These are phyloP conservation scores for Neomorphus geoffroyi DNA, from an alignment of 2,797 vertebrate genomes.

Conservation along the genomic window DNA sequence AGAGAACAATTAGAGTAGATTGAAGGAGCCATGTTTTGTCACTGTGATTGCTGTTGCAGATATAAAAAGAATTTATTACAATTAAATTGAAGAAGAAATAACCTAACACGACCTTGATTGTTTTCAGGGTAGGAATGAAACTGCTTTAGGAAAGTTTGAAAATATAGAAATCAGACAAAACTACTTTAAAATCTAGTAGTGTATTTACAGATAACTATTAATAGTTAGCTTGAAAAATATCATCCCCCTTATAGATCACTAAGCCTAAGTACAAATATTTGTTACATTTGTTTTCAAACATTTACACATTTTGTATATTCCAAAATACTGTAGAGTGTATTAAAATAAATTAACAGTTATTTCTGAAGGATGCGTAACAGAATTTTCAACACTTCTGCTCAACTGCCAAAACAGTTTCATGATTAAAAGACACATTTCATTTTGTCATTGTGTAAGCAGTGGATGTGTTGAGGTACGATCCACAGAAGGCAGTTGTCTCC, in stretches of 20 bases:
- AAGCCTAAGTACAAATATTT: background rate
- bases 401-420: background rate
- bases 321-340: background rate
- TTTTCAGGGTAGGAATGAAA: background rate
- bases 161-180: background rate
- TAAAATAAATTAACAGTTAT: constrained; percentile 4
- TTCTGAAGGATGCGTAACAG: background rate
- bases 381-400: background rate
- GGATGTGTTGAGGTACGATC: background rate
- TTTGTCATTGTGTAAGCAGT: background rate
- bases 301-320: background rate
- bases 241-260: background rate
- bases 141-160: background rate
- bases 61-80: background rate
- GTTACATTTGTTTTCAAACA: background rate
- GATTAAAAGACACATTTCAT: background rate
- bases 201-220: background rate
- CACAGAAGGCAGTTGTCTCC: background rate
- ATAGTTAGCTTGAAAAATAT: background rate
- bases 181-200: background rate
- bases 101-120: background rate
- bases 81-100: background rate
- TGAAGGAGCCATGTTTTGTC: background rate
- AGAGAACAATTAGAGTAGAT: background rate
- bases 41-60: background rate